phyloP scores from a whole-genome alignment of 1,140 invertebrate genomes.

The Diorhabda sublineata region DNA sequence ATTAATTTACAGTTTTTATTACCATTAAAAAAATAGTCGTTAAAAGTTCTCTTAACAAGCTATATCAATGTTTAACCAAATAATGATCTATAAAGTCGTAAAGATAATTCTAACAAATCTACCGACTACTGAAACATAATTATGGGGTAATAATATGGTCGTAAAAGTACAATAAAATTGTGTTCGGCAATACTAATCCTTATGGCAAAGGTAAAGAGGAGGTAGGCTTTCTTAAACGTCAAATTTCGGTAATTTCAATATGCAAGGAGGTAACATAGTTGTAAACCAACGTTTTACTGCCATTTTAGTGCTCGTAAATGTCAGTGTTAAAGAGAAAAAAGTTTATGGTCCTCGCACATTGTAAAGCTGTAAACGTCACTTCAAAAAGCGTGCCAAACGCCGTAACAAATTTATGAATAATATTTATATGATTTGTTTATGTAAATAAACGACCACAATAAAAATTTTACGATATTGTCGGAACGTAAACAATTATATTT shows the following conservation, averaged over 20 bases:
- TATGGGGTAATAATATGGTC: conserved; percentile 25
- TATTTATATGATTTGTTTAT: conserved; percentile 22
- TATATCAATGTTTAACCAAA: conserved; percentile 9
- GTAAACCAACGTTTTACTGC: conserved; percentile 16
- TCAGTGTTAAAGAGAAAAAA: conserved; percentile 14
- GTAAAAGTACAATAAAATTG: conserved; percentile 32
- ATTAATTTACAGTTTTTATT: too few species aligned
- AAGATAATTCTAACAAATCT: conserved; percentile 18
- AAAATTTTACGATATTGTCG: not conserved
- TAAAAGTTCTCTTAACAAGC: not conserved
- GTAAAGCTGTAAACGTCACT: conserved; percentile 18
- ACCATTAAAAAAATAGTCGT: too few species aligned
- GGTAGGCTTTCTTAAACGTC: not conserved
- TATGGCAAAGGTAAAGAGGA: conserved; percentile 20
- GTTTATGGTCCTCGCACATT: conserved; percentile 9
- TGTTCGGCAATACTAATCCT: conserved; percentile 23
- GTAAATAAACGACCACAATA: conserved; percentile 3
- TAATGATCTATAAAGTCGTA: conserved; percentile 17
- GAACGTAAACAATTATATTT: not conserved
- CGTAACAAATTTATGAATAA: conserved; percentile 22
- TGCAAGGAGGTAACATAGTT: conserved; percentile 21
- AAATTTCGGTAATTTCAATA: conserved; percentile 22
- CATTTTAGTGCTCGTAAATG: conserved; percentile 23
- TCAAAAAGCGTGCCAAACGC: conserved; percentile 18
- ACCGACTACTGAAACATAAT: conserved; percentile 15